Percentiles rank a stretch among this genome's conserved stretches.
Evolutionary conservation across 1,140 invertebrate genomes (phyloP).

Genomic region (Saccostrea glomerata): DNA sequence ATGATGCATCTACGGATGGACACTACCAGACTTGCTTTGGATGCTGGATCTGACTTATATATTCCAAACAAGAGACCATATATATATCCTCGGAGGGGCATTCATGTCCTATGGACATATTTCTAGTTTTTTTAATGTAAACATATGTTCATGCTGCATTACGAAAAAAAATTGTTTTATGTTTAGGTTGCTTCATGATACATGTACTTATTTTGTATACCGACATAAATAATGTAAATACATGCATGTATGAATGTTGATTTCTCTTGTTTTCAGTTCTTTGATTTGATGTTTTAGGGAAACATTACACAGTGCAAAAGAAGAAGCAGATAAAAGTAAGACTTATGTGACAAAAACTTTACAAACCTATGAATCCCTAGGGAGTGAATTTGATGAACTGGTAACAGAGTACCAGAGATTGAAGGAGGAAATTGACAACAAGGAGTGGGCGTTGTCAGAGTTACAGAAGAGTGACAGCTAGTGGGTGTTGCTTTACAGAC

Average conservation of each 20-base stretch:
- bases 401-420: constrained; percentile 67
- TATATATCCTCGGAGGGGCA: too few species aligned
- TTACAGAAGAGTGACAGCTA: constrained; percentile 47
- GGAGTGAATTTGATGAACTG: constrained; percentile 68
- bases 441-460: constrained; percentile 67
- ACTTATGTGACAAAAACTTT: constrained; percentile 57
- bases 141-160: not conserved
- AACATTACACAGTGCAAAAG: constrained; percentile 10
- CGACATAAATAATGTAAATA: not conserved
- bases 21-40: too few species aligned
- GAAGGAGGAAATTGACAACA: constrained; percentile 68
- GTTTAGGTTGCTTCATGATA: not conserved
- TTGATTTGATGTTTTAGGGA: not conserved
- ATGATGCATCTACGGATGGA: too few species aligned
- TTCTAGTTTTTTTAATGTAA: not conserved
- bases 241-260: not conserved
- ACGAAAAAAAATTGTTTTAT: not conserved
- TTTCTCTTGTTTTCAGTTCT: not conserved
- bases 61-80: too few species aligned
- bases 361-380: constrained; percentile 64
- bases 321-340: constrained; percentile 60
- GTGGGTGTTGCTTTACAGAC: not conserved
- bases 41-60: too few species aligned
- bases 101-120: too few species aligned
- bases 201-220: not conserved